These are phyloP conservation scores for Caenorhabditis drosophilae DNA, from an alignment of 2,888 invertebrate genomes.

Conservation along the genomic window DNA sequence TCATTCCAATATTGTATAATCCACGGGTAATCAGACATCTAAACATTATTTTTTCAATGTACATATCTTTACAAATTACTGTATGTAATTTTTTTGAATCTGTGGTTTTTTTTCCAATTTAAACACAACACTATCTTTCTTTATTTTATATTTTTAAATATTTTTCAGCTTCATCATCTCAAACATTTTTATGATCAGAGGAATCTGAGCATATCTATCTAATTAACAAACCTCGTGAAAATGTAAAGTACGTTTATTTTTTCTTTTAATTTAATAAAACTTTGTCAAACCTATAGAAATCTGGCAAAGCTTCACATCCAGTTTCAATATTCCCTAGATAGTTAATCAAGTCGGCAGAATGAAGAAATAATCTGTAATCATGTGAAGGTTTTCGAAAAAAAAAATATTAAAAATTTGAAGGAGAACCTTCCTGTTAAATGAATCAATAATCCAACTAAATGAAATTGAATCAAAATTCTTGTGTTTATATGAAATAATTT, in stretches of 20 bases:
- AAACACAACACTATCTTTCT: not conserved
- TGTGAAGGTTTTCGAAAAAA: no score
- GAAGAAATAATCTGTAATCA: no score
- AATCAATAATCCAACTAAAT: constrained; percentile 20
- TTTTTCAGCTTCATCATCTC: no score
- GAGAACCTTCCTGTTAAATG: constrained; percentile 25
- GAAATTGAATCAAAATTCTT: constrained; percentile 24
- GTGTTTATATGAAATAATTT: constrained; percentile 27
- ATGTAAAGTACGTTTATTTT: not conserved
- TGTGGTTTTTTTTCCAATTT: not conserved
- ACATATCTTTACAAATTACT: no score
- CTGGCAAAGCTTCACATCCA: constrained; percentile 13
- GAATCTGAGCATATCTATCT: no score
- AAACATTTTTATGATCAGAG: no score
- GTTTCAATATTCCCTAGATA: not conserved
- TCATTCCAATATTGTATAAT: constrained; percentile 28
- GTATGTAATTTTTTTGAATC: no score
- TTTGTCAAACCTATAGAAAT: constrained; percentile 15
- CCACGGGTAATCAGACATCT: constrained; percentile 19
- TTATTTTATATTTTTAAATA: not conserved
- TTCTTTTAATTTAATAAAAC: not conserved
- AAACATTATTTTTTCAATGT: not conserved
- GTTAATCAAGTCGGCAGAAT: constrained; percentile 8
- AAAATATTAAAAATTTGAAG: no score
- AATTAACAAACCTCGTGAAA: no score